These are phyloP conservation scores for Pocillopora grandis DNA, from an alignment of 92 coral and sea anemone genomes.

Conservation along the genomic window DNA sequence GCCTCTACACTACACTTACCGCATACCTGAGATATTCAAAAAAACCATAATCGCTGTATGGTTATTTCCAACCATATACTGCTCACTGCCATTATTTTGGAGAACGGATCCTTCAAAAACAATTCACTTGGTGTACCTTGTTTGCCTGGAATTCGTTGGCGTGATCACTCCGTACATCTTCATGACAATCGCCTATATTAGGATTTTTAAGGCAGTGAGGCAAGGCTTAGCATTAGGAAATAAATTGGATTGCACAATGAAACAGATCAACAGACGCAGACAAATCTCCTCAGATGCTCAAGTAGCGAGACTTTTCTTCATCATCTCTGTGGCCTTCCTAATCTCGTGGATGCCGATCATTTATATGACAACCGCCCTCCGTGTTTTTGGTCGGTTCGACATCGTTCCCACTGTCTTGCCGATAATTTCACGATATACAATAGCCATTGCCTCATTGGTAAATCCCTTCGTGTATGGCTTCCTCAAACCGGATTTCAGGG, in stretches of 20 bases:
- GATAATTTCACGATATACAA: slow-evolving; percentile 50
- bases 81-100: slow-evolving; percentile 72
- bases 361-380: slow-evolving; percentile 60
- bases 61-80: slow-evolving; percentile 47
- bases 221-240: slow-evolving; percentile 43
- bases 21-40: slow-evolving; percentile 40
- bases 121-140: slow-evolving; percentile 55
- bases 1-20: slow-evolving; percentile 55
- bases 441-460: slow-evolving; percentile 60
- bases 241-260: not conserved
- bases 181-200: slow-evolving; percentile 52
- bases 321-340: slow-evolving; percentile 61
- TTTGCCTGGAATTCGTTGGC: slow-evolving; percentile 59
- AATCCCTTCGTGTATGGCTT: slow-evolving; percentile 43
- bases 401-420: slow-evolving; percentile 48
- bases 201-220: slow-evolving; percentile 61
- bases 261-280: slow-evolving; percentile 18
- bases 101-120: slow-evolving; percentile 22
- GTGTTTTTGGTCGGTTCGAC: slow-evolving; percentile 24
- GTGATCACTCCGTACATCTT: slow-evolving; percentile 56
- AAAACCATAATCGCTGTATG: slow-evolving; percentile 46
- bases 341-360: slow-evolving; percentile 78
- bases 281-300: slow-evolving; percentile 55
- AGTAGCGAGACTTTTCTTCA: slow-evolving; percentile 60
- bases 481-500: not conserved